phyloP scores from a whole-genome alignment of 23 tunicate genomes.

The Corella eumyota region DNA sequence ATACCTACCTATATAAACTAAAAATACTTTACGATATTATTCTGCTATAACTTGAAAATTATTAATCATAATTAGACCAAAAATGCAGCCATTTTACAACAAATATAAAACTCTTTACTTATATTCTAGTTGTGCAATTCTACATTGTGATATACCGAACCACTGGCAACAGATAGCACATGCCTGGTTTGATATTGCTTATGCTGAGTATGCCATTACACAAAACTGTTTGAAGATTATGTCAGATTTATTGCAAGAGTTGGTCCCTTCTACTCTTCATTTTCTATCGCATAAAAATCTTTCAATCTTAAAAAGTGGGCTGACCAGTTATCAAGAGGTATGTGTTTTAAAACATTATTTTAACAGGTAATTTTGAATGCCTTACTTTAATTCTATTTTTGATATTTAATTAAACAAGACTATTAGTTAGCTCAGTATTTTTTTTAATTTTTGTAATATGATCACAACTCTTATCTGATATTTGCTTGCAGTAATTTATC shows the following conservation, averaged over 20 bases:
- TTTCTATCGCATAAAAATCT: constrained; percentile 28
- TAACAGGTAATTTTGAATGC: not conserved
- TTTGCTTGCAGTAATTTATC: too few relatives aligned
- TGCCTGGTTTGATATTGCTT: constrained; percentile 72
- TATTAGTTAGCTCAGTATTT: too few relatives aligned
- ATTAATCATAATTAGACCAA: too few relatives aligned
- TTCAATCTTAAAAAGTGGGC: constrained; percentile 31
- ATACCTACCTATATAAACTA: too few relatives aligned
- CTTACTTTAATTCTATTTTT: too few relatives aligned
- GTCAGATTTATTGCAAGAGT: constrained; percentile 34
- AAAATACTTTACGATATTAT: too few relatives aligned
- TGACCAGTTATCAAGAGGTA: constrained; percentile 28
- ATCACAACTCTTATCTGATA: too few relatives aligned
- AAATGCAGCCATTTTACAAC: too few relatives aligned
- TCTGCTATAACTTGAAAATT: too few relatives aligned
- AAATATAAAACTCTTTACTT: too few relatives aligned
- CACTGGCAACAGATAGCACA: constrained; percentile 38
- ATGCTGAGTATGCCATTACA: constrained; percentile 42
- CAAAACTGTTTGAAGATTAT: constrained; percentile 30
- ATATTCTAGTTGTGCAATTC: constrained; percentile 61
- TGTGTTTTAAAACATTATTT: not conserved
- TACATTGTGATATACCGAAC: constrained; percentile 27
- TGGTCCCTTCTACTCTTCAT: constrained; percentile 41
- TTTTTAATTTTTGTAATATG: too few relatives aligned
- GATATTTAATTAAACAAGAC: too few relatives aligned